Conservation (phyloP, 2,888 invertebrate genomes). For the Plusia festucae region DNA sequence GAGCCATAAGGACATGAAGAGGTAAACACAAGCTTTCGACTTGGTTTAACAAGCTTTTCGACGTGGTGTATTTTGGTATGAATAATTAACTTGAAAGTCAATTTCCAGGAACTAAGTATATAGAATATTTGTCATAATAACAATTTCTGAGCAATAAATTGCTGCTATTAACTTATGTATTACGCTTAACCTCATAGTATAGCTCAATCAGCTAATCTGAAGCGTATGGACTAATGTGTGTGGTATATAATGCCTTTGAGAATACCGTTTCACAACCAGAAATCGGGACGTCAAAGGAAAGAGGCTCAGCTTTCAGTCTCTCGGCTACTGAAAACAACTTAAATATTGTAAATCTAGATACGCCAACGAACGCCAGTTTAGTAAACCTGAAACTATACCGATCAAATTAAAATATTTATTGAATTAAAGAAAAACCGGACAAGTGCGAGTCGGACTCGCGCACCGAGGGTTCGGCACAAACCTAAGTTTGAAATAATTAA, state of each 20-base stretch:
- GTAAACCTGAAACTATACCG: not conserved
- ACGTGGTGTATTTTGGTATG: no score
- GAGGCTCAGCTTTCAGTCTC: not conserved
- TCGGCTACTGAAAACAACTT: constrained; percentile 1
- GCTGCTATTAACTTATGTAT: not conserved
- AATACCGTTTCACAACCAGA: not conserved
- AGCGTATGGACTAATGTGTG: not conserved
- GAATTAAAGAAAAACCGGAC: no score
- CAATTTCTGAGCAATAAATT: not conserved
- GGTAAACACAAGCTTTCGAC: no score
- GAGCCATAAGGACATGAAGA: no score
- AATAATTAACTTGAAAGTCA: no score
- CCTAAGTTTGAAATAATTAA: no score
- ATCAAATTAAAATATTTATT: not conserved
- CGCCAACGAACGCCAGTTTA: not conserved
- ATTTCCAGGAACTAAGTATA: no score
- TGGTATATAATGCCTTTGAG: not conserved
- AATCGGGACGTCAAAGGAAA: constrained; percentile 1
- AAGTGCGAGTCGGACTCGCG: no score
- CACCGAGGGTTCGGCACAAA: no score
- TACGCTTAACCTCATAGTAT: not conserved
- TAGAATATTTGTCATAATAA: no score
- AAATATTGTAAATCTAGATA: not conserved
- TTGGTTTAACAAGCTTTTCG: no score
- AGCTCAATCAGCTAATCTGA: not conserved